These are phyloP conservation scores for Drosophila nigricruria DNA, from an alignment of 2,888 invertebrate genomes.

Conservation along the genomic window DNA sequence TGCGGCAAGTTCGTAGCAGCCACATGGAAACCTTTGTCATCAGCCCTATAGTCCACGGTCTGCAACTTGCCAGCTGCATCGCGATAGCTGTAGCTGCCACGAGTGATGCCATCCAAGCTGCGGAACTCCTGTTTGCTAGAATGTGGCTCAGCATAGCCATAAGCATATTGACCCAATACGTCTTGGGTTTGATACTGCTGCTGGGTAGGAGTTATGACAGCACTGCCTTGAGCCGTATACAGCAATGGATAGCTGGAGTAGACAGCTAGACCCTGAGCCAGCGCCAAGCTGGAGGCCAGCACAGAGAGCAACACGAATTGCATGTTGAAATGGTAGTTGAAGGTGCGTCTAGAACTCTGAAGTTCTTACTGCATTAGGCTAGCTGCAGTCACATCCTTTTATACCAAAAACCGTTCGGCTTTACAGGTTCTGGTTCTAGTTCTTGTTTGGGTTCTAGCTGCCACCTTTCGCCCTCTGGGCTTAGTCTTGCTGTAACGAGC, in stretches of 20 bases:
- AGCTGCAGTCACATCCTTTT: constrained; percentile 72
- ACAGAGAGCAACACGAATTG: constrained; percentile 74
- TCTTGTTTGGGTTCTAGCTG: constrained; percentile 1
- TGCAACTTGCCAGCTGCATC: constrained; percentile 88
- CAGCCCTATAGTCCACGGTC: constrained; percentile 87
- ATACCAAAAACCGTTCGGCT: constrained; percentile 60
- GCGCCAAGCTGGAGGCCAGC: constrained; percentile 64
- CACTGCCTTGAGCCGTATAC: constrained; percentile 77
- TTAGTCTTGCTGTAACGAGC: constrained; percentile 13
- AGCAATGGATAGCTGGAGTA: constrained; percentile 69
- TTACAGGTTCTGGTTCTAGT: constrained; percentile 49
- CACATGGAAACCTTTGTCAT: constrained; percentile 88
- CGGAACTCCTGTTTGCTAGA: constrained; percentile 88
- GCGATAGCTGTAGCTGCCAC: constrained; percentile 88
- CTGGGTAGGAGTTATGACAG: constrained; percentile 83
- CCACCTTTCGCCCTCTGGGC: neutral
- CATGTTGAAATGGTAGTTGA: constrained; percentile 65
- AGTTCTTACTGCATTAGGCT: constrained; percentile 61
- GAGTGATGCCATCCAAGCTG: constrained; percentile 87
- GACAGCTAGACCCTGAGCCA: constrained; percentile 64
- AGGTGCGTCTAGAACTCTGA: constrained; percentile 27
- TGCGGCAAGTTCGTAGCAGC: constrained; percentile 88
- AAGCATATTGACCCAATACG: constrained; percentile 88
- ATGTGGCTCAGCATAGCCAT: constrained; percentile 87
- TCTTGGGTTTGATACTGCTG: constrained; percentile 88